Evolutionary conservation across 2,113 vertebrate species (phyloP), one percentile per base, ranked within the genome.

Genomic region (Cnemophilus loriae): DNA sequence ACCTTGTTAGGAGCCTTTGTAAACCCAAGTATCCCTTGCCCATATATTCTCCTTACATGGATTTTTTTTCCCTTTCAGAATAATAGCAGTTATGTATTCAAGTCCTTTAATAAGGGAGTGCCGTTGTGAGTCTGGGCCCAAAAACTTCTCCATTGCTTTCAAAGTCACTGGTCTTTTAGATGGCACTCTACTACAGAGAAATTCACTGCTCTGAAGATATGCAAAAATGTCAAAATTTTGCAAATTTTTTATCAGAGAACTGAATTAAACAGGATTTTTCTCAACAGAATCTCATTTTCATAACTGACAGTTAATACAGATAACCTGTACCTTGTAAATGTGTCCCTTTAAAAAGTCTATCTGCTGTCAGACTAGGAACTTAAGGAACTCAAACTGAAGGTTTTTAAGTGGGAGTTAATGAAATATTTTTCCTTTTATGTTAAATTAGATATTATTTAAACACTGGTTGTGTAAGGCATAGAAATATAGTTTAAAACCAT

Each of bases 371-470:
- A 67, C 18, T 70, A 59, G 39, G 39, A 92, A 35, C 2, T 61
- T 47, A 73, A 67, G 16, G 9, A 37, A 50, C 16, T 89, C 57
- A 78, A 80, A 78, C 5, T 35, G 41, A 88, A 84, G 14, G 33
- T 33, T 91, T 87, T 39, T 14, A 7, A 73, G 39, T 41, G 18
- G 42, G 30, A 90, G 22, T 5, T 95, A 91, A 79, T 64, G 52
- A 95, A 89, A 82, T 81, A 65, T 39, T 91, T 93, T 76, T 85
- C 16, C 30, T 89, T 95, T 92, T 63, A 41, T 73, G 64, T 76
- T 92, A 82, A 94, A 91, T 79, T 60, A 94, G 7, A 79, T 84
- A 75, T 82, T 91, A 93, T 78, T 64, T 81, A 95, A 94, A 90
- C 60, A 59, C 60, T 60, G 65, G 16, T 78, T 69, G 27, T 52